Evolutionary conservation across 2,888 invertebrate genomes (phyloP).

Genomic region (Pyrochroa serraticornis): DNA sequence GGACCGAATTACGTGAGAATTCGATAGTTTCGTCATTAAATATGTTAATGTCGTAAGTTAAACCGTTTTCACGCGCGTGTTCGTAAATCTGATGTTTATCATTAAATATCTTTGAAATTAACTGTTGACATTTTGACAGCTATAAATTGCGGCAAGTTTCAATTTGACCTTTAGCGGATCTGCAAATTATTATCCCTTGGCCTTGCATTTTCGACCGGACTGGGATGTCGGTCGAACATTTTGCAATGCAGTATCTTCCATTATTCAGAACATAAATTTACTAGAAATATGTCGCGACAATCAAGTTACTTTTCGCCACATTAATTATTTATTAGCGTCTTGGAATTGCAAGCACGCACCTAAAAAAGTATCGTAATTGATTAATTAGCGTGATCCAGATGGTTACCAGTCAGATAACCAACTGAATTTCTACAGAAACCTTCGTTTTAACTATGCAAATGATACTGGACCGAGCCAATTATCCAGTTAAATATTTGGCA

Average conservation of each 20-base stretch:
- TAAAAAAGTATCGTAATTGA: constrained; percentile 17
- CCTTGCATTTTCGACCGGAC: constrained; percentile 15
- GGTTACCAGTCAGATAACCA: too few relatives aligned
- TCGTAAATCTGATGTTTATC: constrained; percentile 31
- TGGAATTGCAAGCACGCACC: constrained; percentile 18
- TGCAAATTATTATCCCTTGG: constrained; percentile 20
- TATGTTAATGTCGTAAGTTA: constrained; percentile 24
- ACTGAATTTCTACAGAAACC: too few relatives aligned
- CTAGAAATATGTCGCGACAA: neutral
- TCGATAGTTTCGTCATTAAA: constrained; percentile 18
- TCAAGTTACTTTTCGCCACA: constrained; percentile 18
- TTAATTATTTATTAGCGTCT: constrained; percentile 16
- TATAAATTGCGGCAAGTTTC: constrained; percentile 34
- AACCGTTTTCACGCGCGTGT: constrained; percentile 13
- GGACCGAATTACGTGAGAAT: neutral
- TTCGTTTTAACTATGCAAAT: too few relatives aligned
- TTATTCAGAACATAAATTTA: constrained; percentile 17
- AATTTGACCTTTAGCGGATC: constrained; percentile 21
- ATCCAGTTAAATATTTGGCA: too few relatives aligned
- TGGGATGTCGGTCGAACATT: constrained; percentile 2
- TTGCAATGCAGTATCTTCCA: constrained; percentile 15
- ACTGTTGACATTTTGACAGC: constrained; percentile 35
- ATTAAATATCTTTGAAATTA: constrained; percentile 34
- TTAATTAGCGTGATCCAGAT: neutral
- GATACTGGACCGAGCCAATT: too few relatives aligned